phyloP scores from a whole-genome alignment of 37 sponge, comb jelly and placozoan genomes.

The Bolinopsis microptera region DNA sequence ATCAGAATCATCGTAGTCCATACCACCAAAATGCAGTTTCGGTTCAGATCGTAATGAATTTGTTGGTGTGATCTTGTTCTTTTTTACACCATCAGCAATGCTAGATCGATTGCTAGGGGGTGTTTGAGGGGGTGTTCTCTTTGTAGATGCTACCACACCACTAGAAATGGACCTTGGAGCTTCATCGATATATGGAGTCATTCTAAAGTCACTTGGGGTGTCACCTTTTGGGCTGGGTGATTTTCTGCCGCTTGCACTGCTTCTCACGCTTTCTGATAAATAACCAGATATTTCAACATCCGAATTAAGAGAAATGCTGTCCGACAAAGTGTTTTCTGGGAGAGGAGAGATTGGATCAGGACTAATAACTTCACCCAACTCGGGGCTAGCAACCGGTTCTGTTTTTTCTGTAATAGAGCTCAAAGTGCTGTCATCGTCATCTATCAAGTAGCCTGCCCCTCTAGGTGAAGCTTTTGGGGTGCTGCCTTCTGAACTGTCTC shows the following conservation, averaged over 20 bases:
- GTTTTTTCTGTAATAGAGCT: slow-evolving; percentile 59
- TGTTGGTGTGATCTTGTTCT: neutral
- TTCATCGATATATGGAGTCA: neutral
- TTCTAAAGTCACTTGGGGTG: slow-evolving; percentile 59
- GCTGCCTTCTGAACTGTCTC: slow-evolving; percentile 25
- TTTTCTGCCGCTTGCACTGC: slow-evolving; percentile 36
- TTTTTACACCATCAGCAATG: slow-evolving; percentile 50
- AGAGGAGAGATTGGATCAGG: slow-evolving; percentile 17
- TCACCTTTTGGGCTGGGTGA: slow-evolving; percentile 46
- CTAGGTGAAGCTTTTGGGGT: slow-evolving; percentile 63
- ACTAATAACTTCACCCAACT: neutral
- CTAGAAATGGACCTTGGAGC: neutral
- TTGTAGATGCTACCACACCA: neutral
- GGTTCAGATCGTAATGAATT: neutral
- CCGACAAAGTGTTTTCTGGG: slow-evolving; percentile 51
- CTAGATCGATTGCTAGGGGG: slow-evolving; percentile 30
- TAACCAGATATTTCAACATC: slow-evolving; percentile 49
- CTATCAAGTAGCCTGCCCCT: neutral
- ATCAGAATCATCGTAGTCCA: neutral
- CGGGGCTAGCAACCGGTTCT: slow-evolving; percentile 32
- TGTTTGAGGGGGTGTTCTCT: neutral
- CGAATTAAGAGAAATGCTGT: slow-evolving; percentile 51
- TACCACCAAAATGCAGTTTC: slow-evolving; percentile 56
- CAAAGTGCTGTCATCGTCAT: slow-evolving; percentile 55
- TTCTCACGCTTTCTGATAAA: slow-evolving; percentile 24